Percentiles rank a stretch among this genome's conserved stretches.
Conservation (phyloP, 2,113 vertebrate species). For the Heptranchias perlo region DNA sequence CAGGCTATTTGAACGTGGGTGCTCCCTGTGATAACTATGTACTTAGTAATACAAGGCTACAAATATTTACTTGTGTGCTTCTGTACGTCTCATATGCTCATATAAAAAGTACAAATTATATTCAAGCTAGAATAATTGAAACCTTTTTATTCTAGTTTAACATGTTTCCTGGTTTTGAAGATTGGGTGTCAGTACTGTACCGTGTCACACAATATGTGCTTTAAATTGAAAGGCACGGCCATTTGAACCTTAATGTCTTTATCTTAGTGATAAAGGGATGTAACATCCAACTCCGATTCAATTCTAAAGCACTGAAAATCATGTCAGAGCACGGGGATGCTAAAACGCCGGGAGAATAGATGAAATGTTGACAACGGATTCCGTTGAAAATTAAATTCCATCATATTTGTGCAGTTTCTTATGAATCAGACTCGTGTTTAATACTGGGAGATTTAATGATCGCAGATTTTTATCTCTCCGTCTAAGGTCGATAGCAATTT, state of each 20-base stretch:
- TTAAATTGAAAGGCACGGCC: constrained; percentile 37
- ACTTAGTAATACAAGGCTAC: not conserved
- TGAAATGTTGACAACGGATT: constrained; percentile 97
- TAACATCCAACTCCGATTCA: constrained; percentile 37
- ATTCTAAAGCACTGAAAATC: constrained; percentile 35
- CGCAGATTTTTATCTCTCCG: constrained; percentile 98
- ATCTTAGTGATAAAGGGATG: constrained; percentile 37
- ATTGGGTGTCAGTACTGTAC: not conserved
- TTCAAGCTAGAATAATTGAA: not conserved
- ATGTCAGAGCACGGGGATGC: constrained; percentile 48
- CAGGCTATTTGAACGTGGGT: not conserved
- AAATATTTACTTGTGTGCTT: not conserved
- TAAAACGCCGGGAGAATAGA: constrained; percentile 60
- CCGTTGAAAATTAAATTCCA: constrained; percentile 99
- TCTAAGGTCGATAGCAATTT: constrained; percentile 95
- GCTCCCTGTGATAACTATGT: too few species aligned
- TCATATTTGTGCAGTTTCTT: constrained; percentile 95
- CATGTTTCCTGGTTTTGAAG: constrained; percentile 19
- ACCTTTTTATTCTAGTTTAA: not conserved
- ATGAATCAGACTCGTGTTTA: constrained; percentile 95
- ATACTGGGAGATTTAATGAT: constrained; percentile 99
- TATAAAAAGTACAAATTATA: not conserved
- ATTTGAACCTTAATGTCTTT: constrained; percentile 38
- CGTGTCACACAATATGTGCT: constrained; percentile 12
- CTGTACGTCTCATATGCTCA: not conserved